Base-by-base conservation (phyloP, 2,797 vertebrate genomes). In the Cyprinella venusta region DNA sequence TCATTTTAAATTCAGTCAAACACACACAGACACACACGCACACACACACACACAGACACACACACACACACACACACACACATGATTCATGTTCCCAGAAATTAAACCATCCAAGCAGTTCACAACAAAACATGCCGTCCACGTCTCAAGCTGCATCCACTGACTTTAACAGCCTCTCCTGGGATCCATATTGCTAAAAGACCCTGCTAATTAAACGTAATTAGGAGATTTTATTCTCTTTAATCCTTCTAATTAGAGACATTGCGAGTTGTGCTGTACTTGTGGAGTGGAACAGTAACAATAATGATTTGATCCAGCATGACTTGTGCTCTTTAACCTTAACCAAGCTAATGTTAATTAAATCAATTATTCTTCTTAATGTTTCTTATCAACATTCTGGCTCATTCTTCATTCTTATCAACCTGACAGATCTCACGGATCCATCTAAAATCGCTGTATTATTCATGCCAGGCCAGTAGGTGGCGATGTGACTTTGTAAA, bases 81-180 rank as follows among this genome's bases (percentile, higher is more conserved):
- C 6, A 59, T n/a, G 13, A 63, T 63, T 63, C n/a, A 45, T 76
- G 40, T 63, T 63, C n/a, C 45, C n/a, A 26, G 36, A 76, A 76
- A 76, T 76, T 4, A 76, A 30, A 19, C n/a, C 56, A 63, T 76
- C n/a, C 36, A 42, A 76, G 75, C 75, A 77, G 63, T 38, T 67
- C 13, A 8, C 4, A 24, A 18, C 8, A 40, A 76, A 59, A 24
- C 52, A 59, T 40, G 33, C 13, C 13, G 2, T 59, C 33, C 72
- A 16, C 9, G 42, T 65, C 42, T 79, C 5, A 38, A 16, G 30
- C 26, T 67, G 76, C 15, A 18, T 48, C 10, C 76, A 52, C 4
- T 54, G 38, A 12, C 18, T 77, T 77, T 64, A 65, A 59, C 10
- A 13, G 18, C 42, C 6, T 59, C 52, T 54, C 36, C 67, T 69